A percentile compares a stretch with the other conserved stretches of the same genome.
These are phyloP conservation scores for Heterotilapia buettikoferi DNA, from an alignment of 2,113 vertebrate species.

Conservation along the genomic window DNA sequence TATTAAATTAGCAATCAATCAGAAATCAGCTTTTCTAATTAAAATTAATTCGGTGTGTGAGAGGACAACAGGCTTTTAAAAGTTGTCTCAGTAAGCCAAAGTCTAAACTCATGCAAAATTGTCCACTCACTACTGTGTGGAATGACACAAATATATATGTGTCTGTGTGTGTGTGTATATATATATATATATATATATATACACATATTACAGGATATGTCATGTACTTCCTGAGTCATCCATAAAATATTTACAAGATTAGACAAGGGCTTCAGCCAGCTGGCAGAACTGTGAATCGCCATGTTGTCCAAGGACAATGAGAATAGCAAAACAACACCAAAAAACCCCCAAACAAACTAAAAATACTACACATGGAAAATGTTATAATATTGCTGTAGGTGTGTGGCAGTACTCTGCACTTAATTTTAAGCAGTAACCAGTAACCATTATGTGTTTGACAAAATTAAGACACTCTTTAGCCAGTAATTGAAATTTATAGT, in stretches of 20 bases:
- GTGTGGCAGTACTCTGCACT: neutral
- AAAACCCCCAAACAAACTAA: accelerated
- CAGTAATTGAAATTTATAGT: neutral
- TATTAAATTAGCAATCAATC: neutral
- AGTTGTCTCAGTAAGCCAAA: neutral
- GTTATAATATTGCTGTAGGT: neutral
- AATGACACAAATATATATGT: no score
- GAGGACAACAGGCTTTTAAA: neutral
- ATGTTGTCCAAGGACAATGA: neutral
- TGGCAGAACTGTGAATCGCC: neutral
- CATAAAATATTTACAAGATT: neutral
- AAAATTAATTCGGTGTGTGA: neutral
- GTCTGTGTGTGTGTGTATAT: no score
- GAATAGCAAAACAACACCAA: neutral
- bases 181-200: no score
- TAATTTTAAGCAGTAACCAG: neutral
- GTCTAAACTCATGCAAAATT: neutral
- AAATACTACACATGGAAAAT: neutral
- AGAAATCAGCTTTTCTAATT: neutral
- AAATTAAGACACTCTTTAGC: neutral
- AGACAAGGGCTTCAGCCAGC: neutral
- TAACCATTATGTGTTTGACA: neutral
- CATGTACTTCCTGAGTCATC: neutral
- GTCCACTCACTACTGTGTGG: no score
- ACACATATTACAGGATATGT: neutral